Evolutionary conservation across 2,888 invertebrate genomes (phyloP), one percentile per base, ranked within the genome.

Genomic region (Caradrina clavipalpis): DNA sequence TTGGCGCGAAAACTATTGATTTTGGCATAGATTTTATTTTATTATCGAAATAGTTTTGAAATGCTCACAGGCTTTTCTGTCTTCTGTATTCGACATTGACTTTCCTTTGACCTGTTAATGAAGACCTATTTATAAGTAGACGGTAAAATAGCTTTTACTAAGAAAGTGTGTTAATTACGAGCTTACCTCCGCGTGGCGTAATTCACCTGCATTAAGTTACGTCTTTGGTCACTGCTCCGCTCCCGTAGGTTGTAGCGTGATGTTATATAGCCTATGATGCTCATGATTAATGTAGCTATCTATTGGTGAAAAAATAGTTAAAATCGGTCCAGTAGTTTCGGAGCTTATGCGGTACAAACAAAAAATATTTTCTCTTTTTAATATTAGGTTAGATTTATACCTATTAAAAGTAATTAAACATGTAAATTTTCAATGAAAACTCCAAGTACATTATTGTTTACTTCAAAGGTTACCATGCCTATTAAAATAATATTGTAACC

Each of bases 1-100:
- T 15, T 76, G 70, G 63, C 58, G 17, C 21, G 6, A 63, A 55
- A 49, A 51, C n/a, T 53, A 55, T 76, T 79, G 47, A 21, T 51
- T 62, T 15, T 59, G 78, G 64, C 65, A 11, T 13, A 35, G 22
- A 53, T 49, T 59, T 31, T 8, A 21, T 67, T 71, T 62, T 42
- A 2, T 61, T 11, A 11, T 45, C 13, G 31, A 21, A 2, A 19
- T 45, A 15, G 19, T 57, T 54, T 35, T 55, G 15, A 68, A 42
- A n/a, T 22, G 11, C 8, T 5, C 1, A 19, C 1, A 21, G 13
- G 1, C 15, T 45, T n/a, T 47, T 35, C 1, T 1, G 54, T 58
- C 53, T 21, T 45, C 19, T 35, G 5, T n/a, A 19, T 53, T 58
- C 1, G n/a, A 53, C 17, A 10, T 64, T 21, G 71, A 4, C 5